Evolutionary conservation across 2,888 invertebrate genomes (phyloP), one percentile per base, ranked within the genome.

Genomic region (Agrochola litura): DNA sequence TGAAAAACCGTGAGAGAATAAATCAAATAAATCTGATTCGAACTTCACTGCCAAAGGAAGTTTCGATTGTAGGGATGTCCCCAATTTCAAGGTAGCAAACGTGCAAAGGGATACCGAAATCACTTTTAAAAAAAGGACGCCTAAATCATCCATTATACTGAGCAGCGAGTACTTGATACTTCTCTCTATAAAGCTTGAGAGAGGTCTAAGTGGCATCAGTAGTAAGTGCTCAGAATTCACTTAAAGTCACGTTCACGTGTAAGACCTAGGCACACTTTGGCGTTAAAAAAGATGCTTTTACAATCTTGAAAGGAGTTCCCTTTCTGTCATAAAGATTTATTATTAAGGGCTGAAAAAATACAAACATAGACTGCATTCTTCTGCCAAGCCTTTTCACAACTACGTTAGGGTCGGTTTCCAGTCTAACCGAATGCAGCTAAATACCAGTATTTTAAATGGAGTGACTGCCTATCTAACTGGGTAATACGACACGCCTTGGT

Each of bases 141-240:
- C 41, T 10, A 37, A 46, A 19, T 52, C 46, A 25, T 46, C 54
- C 66, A 46, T 61, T 79, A 41, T n/a, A 22, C 46, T n/a, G 19
- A 79, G 72, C 43, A 73, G 25, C 16, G 6, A 22, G 61, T 49
- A 61, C 63, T 79, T 49, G 54, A 54, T 19, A 66, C 25, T 67
- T n/a, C n/a, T 58, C 16, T 19, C 41, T 22, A 19, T 19, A 52
- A 43, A 73, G 19, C 52, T 68, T 64, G 4, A 22, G 58, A 25
- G 52, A 37, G 67, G 61, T 63, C 22, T 79, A 68, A 79, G 73
- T 64, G 64, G 30, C 37, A n/a, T 68, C 63, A 58, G 61, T 22
- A 37, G 19, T 79, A 52, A 73, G 79, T 73, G 58, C 49, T 16
- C 5, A 37, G 3, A 30, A 30, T 63, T 78, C 19, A 52, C 37